Evolutionary conservation across 2,888 invertebrate genomes (phyloP), one percentile per base, ranked within the genome.

Genomic region (Nephrotoma appendiculata): DNA sequence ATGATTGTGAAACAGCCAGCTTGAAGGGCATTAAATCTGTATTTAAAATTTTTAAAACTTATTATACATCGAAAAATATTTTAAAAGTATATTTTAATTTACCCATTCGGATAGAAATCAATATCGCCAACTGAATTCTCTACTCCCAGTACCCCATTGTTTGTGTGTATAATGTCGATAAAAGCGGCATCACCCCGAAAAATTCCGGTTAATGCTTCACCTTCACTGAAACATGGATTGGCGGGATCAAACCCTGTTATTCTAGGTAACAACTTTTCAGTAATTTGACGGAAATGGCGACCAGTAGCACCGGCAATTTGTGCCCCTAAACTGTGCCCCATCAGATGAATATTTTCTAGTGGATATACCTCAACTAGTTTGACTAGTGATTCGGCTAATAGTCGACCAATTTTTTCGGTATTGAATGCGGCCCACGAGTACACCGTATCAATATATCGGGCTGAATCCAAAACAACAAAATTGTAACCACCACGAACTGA

Each of bases 171-270:
- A 6, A 91, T 87, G 88, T 91, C 91, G 5, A 91, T 89, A 48
- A 91, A 88, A 9, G 88, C 87, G 2, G 91, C 91, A 89, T 91
- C 91, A 44, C 90, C 90, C 2, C 89, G 89, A 83, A 88, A 88
- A 2, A 91, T 86, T 0, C 91, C 90, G 0, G 90, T 89, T 0
- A 91, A 86, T 0, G 88, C 87, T 6, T 90, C 88, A 41, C 89
- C 88, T 19, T 89, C 88, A 71, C 91, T 91, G 87, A 91, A 91
- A 52, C 91, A 91, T 15, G 90, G 91, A 83, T 90, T 91, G 3
- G 91, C 91, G 1, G 91, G 91, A 89, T 91, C 91, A 41, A 91
- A 88, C 5, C 90, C 91, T 0, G 91, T 91, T 48, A 91, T 91
- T 15, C 91, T 89, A 7, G 89, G 89, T 41, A 91, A 89, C 11